Evolutionary conservation across 2,797 vertebrate species (phyloP), one percentile per base, ranked within the genome.

Genomic region (Oophaga sylvatica): DNA sequence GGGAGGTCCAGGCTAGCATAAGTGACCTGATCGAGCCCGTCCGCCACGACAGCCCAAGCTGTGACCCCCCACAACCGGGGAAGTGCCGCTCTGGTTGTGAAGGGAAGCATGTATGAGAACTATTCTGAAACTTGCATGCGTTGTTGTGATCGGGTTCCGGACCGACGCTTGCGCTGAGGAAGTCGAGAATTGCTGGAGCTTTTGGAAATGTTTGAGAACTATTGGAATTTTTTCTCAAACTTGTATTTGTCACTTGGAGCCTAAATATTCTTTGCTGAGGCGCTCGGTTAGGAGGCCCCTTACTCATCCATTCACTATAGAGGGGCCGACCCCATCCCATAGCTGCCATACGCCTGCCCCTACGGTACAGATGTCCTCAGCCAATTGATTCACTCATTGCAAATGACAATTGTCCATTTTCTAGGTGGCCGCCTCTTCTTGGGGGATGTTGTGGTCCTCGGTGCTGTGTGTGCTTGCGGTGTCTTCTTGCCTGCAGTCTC

Each of bases 81-180:
- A 93, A 93, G 85, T 94, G 94, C 87, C 92, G 94, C 87, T 92
- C 93, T 93, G 87, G 6, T 91, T 94, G 94, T 94, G 94, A 95
- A 93, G 94, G 91, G 93, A 93, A 95, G 91, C 93, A 94, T 94
- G 97, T 98, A 98, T 90, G 97, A 96, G 93, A 92, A 94, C 93
- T 93, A 91, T 89, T 91, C 90, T 63, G 90, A 90, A 89, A 63
- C 63, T 75, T 83, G 93, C 94, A 93, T 91, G 92, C 87, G 60
- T 89, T 93, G 88, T 87, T 93, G 88, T 87, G 75, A 22, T 26
- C 53, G 76, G 56, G 31, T 31, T 65, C 12, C 63, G 16, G 76
- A 76, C 71, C 56, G 67, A 82, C 26, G 26, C 16, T 1, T 87
- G 4, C 35, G 45, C 8, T 22, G 3, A 45, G 48, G 20, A 65